These are phyloP conservation scores for Drosophila azteca DNA, from an alignment of 1,140 invertebrate species.

Conservation along the genomic window DNA sequence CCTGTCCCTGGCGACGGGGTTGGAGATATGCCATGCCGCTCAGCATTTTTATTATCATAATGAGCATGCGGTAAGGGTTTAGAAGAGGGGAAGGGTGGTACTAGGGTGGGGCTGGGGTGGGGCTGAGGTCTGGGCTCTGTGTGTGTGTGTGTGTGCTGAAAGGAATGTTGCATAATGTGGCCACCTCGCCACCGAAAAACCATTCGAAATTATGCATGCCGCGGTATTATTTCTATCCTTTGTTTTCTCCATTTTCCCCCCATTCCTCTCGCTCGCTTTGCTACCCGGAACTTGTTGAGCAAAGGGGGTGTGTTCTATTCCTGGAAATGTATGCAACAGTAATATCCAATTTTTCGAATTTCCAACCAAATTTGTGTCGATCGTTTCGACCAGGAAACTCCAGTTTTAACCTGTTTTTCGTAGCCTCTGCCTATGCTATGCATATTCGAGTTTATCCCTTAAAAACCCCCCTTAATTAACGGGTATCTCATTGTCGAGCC, in stretches of 20 bases:
- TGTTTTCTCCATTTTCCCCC: slow-evolving; percentile 59
- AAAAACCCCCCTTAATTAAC: not conserved
- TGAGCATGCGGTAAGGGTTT: slow-evolving; percentile 50
- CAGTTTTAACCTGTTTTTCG: no score
- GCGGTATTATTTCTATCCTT: slow-evolving; percentile 67
- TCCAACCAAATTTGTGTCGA: no score
- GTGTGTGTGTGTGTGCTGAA: slow-evolving; percentile 51
- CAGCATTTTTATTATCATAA: slow-evolving; percentile 78
- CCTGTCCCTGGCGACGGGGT: not conserved
- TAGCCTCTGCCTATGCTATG: no score
- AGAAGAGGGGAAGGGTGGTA: no score
- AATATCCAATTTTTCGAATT: no score
- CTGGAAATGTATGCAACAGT: no score
- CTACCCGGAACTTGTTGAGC: no score
- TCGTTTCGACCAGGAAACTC: no score
- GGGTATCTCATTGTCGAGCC: not conserved
- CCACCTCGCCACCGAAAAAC: slow-evolving; percentile 54
- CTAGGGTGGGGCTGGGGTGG: not conserved
- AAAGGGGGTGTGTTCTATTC: no score
- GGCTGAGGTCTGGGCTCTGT: not conserved
- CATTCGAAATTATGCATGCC: slow-evolving; percentile 76
- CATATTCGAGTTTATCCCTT: no score
- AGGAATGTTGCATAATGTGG: slow-evolving; percentile 77
- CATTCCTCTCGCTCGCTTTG: no score
- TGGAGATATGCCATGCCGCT: slow-evolving; percentile 21